These are phyloP conservation scores for Tenodera sinensis DNA, from an alignment of 2,888 invertebrate species.

Conservation along the genomic window DNA sequence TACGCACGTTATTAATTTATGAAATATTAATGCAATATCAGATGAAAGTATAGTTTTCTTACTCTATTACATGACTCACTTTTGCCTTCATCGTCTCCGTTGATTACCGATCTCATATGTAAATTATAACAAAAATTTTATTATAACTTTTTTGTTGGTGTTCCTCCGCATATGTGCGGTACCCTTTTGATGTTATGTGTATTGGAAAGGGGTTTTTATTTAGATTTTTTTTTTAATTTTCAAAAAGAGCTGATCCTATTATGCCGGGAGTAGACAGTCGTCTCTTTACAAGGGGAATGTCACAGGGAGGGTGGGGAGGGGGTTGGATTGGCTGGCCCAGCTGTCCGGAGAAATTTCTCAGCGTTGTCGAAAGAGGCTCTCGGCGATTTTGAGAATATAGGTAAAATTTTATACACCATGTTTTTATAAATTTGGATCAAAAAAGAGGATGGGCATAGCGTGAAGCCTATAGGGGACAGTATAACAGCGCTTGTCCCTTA, in stretches of 20 bases:
- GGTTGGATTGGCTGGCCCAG: not conserved
- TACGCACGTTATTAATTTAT: too few species aligned
- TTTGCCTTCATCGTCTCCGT: not conserved
- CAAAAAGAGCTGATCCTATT: slow-evolving; percentile 21
- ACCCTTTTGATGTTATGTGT: slow-evolving; percentile 26
- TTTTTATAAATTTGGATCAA: not conserved
- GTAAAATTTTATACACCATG: not conserved
- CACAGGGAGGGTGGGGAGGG: not conserved
- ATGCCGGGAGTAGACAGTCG: not conserved
- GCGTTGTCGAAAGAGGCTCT: not conserved
- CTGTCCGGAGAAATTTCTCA: not conserved
- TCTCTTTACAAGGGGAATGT: not conserved
- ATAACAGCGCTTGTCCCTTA: not conserved
- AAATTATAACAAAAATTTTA: slow-evolving; percentile 30
- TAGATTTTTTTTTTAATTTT: slow-evolving; percentile 13
- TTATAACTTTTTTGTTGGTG: slow-evolving; percentile 24
- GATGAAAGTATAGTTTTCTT: not conserved
- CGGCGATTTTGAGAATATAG: not conserved
- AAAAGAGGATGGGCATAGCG: not conserved
- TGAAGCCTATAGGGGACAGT: not conserved
- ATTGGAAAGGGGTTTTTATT: slow-evolving; percentile 21
- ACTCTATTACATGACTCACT: not conserved
- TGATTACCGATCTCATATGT: slow-evolving; percentile 29
- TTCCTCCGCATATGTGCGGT: slow-evolving; percentile 1
- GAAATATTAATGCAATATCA: too few species aligned